phyloP scores from a whole-genome alignment of 2,888 invertebrate genomes.

The Lasioglossum lativentre region DNA sequence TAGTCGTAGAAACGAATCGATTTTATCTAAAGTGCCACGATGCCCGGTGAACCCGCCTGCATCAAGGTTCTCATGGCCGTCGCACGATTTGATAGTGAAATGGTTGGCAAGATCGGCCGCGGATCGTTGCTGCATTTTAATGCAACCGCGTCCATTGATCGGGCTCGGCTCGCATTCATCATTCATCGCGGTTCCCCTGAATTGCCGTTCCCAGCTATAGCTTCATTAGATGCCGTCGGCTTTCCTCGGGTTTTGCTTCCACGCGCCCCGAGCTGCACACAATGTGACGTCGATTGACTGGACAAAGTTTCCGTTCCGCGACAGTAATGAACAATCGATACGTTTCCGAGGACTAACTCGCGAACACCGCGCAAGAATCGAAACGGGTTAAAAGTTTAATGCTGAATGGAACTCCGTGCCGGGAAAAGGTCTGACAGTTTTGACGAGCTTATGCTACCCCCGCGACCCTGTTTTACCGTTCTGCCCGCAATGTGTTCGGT shows the following conservation, averaged over 20 bases:
- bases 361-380: conserved; percentile 59
- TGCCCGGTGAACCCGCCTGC: neutral
- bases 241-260: conserved; percentile 47
- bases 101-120: neutral
- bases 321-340: conserved; percentile 69
- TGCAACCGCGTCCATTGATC: conserved; percentile 27
- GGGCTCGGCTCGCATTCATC: conserved; percentile 35
- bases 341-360: conserved; percentile 28
- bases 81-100: conserved; percentile 28
- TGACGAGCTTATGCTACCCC: conserved; percentile 52
- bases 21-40: conserved; percentile 25
- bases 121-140: neutral
- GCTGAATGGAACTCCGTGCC: conserved; percentile 32
- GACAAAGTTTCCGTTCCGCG: conserved; percentile 53
- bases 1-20: conserved; percentile 17
- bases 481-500: neutral
- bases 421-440: conserved; percentile 59
- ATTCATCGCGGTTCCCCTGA: conserved; percentile 54
- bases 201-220: conserved; percentile 31
- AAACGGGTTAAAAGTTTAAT: conserved; percentile 62
- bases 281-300: conserved; percentile 57
- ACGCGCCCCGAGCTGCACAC: conserved; percentile 2
- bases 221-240: conserved; percentile 57
- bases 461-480: conserved; percentile 22
- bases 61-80: conserved; percentile 16